A percentile compares a stretch with the other conserved stretches of the same genome.
These are phyloP conservation scores for Andrena cerasifolii DNA, from an alignment of 1,140 invertebrate genomes.

Conservation along the genomic window DNA sequence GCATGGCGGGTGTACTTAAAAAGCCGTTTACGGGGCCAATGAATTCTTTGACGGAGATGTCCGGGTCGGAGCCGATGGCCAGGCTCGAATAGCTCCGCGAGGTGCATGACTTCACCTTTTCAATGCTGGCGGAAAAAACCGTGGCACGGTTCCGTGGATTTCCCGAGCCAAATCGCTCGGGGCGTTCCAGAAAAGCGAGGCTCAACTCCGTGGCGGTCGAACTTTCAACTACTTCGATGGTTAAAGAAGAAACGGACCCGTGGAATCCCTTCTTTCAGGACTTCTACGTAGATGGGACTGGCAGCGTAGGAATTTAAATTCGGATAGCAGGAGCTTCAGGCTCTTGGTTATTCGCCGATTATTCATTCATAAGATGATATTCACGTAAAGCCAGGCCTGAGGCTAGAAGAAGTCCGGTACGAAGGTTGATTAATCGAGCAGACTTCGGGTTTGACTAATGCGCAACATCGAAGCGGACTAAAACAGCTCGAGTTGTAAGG, in stretches of 20 bases:
- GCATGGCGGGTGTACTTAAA: slow-evolving; percentile 7
- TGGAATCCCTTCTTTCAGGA: not conserved
- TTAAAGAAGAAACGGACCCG: not conserved
- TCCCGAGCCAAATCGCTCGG: not conserved
- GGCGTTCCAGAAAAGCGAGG: not conserved
- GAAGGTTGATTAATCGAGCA: not conserved
- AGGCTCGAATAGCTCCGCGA: not conserved
- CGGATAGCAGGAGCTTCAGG: no score
- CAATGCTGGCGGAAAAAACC: not conserved
- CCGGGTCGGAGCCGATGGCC: not conserved
- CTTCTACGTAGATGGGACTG: not conserved
- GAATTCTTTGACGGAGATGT: slow-evolving; percentile 26
- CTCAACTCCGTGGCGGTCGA: not conserved
- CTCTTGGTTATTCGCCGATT: no score
- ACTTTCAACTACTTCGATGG: not conserved
- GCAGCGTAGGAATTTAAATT: not conserved
- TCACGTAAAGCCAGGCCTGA: no score
- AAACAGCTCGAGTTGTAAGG: not conserved
- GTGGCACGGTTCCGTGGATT: not conserved
- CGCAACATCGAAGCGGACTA: not conserved
- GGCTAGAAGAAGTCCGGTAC: no score
- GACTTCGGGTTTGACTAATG: not conserved
- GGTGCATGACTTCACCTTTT: slow-evolving; percentile 27
- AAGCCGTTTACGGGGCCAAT: not conserved
- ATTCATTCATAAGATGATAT: no score